Conservation (phyloP, 2,888 invertebrate genomes). For the Heliconius charithonia region DNA sequence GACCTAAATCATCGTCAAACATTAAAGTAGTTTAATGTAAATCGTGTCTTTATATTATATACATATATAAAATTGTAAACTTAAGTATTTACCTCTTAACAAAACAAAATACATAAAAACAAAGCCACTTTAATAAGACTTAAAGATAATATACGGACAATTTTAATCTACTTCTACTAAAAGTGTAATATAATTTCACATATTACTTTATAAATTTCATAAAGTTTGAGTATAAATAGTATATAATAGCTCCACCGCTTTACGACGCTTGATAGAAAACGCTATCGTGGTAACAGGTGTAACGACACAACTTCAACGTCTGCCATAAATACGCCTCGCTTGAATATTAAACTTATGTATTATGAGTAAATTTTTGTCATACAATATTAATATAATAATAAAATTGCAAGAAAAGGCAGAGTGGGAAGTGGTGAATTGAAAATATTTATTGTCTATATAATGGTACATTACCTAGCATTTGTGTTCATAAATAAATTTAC, state of each 20-base stretch:
- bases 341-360: constrained; percentile 9
- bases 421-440: neutral
- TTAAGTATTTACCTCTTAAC: no score
- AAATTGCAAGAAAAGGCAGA: no score
- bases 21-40: no score
- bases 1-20: no score
- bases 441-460: neutral
- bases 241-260: constrained; percentile 16
- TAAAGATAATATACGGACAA: no score
- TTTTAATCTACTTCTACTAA: neutral
- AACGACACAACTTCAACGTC: constrained; percentile 23
- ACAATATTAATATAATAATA: neutral
- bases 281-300: constrained; percentile 39
- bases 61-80: no score
- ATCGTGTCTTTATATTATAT: no score
- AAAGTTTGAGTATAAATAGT: constrained; percentile 29
- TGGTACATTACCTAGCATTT: no score
- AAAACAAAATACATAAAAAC: no score
- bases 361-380: constrained; percentile 4
- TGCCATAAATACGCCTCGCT: constrained; percentile 25
- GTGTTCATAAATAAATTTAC: no score
- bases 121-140: no score
- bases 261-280: constrained; percentile 36
- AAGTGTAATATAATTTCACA: neutral
- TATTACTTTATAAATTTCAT: constrained; percentile 16